Base-by-base conservation (phyloP, 2,888 invertebrate genomes). In the Meliscaeva auricollis region DNA sequence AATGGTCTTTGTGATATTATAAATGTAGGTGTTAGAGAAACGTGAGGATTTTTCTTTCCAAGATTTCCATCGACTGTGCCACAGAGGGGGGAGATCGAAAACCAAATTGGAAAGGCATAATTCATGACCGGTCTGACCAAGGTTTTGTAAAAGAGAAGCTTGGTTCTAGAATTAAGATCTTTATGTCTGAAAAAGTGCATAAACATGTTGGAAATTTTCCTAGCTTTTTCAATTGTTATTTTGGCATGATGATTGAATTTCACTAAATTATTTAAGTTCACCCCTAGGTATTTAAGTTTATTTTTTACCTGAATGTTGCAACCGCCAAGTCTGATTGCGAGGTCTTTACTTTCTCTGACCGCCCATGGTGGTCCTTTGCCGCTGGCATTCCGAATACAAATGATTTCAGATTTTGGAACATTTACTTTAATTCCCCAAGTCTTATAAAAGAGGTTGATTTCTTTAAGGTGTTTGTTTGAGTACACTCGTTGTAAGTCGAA, bases 201-300 rank as follows among this genome's bases (percentile, higher is more conserved):
- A 9, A 46, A 11, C 46, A 38, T 48, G 17, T 32, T 64, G 7
- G 64, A n/a, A 2, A 46, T 11, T 26, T 64, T 64, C 17, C 46
- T 46, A 5, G 46, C 7, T 48, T 48, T 48, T 22, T 11, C 62
- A 6, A 15, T 15, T 1, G 15, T 7, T 3, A 46, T 9, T 15
- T 26, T 64, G 15, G 62, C 62, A 9, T 64, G 62, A 30, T 46
- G 17, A 11, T 64, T 64, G 8, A 48, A 64, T 46, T 64, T 64
- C n/a, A 48, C 8, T 2, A 64, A 15, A n/a, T 30, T 48, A 15
- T 48, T 64, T 2, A 64, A 64, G 9, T n/a, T 46, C 2, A 64
- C 30, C 8, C 64, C 46, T 0, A 48, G 46, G 15, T 64, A 46
- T 30, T 44, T 46, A 1, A 48, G 15, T 6, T 48, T 46, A 7